A percentile compares a stretch with the other conserved stretches of the same genome.
Evolutionary conservation across 2,113 vertebrate genomes (phyloP).

Genomic region (Nothocercus nigrocapillus): DNA sequence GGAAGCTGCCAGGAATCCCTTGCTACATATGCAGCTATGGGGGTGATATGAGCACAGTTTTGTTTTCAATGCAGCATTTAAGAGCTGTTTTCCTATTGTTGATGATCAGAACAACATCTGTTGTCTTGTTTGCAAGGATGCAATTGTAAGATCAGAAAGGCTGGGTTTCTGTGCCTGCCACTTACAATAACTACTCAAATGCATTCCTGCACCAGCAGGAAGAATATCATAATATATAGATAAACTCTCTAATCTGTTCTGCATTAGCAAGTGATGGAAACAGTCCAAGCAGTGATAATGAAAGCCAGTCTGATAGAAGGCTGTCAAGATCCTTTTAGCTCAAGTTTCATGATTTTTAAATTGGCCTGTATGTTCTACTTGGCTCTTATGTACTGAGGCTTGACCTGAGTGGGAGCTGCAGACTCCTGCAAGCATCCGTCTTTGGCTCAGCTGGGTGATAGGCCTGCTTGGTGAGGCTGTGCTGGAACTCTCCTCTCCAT

Average conservation of each 20-base stretch:
- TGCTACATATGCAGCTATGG: not conserved
- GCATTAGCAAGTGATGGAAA: constrained; percentile 1
- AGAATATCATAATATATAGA: not conserved
- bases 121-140: constrained; percentile 24
- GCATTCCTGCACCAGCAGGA: not conserved
- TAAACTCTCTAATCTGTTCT: not conserved
- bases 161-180: not conserved
- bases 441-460: not conserved
- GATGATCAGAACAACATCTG: constrained; percentile 32
- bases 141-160: constrained; percentile 17
- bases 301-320: not conserved
- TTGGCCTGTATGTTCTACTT: not conserved
- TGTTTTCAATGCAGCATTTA: not conserved
- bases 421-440: not conserved
- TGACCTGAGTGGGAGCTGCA: not conserved
- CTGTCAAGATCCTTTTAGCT: not conserved
- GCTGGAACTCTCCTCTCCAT: not conserved
- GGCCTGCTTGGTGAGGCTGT: not conserved
- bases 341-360: not conserved
- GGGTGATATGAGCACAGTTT: constrained; percentile 18
- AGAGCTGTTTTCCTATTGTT: constrained; percentile 9
- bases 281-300: not conserved
- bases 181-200: not conserved
- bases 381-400: not conserved
- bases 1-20: constrained; percentile 22